Percentiles rank a stretch among this genome's conserved stretches.
phyloP scores from a whole-genome alignment of 1,140 invertebrate genomes.

The Mycetomoellerius zeteki region DNA sequence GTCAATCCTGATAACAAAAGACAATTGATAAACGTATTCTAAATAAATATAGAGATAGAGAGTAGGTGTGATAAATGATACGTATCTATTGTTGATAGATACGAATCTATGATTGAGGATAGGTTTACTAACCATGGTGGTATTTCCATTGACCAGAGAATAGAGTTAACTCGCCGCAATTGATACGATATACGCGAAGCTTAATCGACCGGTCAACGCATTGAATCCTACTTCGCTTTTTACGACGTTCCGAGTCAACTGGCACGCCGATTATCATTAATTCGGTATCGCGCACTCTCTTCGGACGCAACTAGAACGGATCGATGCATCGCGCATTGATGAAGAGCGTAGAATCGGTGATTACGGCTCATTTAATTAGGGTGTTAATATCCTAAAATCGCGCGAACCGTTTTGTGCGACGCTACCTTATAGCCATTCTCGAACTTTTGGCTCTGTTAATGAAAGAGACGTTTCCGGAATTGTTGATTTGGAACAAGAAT shows the following conservation, averaged over 20 bases:
- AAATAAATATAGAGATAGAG: not conserved
- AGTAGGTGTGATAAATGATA: not conserved
- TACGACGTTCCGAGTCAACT: constrained; percentile 38
- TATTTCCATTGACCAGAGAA: not conserved
- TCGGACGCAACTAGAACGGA: constrained; percentile 27
- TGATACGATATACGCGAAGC: constrained; percentile 14
- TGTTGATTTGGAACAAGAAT: constrained; percentile 52
- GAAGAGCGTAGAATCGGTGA: constrained; percentile 49
- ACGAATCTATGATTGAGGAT: not conserved
- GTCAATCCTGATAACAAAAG: not conserved
- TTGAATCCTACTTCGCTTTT: constrained; percentile 15
- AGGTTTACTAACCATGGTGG: not conserved
- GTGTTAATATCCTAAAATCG: constrained; percentile 57
- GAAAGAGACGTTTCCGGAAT: constrained; percentile 45
- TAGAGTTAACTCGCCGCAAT: constrained; percentile 22
- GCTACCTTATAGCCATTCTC: constrained; percentile 23
- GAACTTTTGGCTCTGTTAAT: constrained; percentile 50
- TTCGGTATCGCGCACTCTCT: constrained; percentile 17
- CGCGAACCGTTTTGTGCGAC: constrained; percentile 11
- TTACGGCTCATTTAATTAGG: constrained; percentile 48
- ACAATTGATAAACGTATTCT: not conserved
- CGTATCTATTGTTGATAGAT: not conserved
- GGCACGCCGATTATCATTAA: constrained; percentile 52
- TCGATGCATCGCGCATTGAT: constrained; percentile 19
- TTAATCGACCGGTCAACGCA: constrained; percentile 29